A percentile compares a stretch with the other conserved stretches of the same genome.
Evolutionary conservation across 23 tunicate genomes (phyloP).

Genomic region (Styela clava): DNA sequence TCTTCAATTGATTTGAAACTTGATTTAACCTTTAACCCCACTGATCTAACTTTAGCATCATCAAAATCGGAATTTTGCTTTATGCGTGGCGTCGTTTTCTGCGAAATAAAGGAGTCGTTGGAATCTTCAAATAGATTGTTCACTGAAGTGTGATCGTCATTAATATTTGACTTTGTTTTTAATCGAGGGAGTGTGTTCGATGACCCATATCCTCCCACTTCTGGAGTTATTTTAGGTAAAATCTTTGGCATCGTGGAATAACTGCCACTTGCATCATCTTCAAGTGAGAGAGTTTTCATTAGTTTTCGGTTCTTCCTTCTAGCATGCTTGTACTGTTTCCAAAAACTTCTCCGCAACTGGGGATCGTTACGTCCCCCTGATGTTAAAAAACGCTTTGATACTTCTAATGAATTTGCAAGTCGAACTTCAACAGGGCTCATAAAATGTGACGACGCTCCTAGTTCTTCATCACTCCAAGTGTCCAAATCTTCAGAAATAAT

Average conservation of each 20-base stretch:
- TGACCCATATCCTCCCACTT: not conserved
- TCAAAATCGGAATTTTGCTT: not conserved
- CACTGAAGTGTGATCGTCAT: not conserved
- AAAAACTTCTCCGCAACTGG: slow-evolving; percentile 7
- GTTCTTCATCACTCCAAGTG: not conserved
- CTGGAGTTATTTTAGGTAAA: not conserved
- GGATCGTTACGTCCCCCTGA: slow-evolving; percentile 23
- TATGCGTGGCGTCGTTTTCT: not conserved
- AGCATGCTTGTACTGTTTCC: not conserved
- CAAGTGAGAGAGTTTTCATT: not conserved
- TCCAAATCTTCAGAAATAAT: not conserved
- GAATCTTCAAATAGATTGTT: no score
- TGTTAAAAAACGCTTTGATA: not conserved
- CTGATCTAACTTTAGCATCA: not conserved
- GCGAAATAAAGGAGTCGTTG: not conserved
- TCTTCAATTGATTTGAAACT: not conserved
- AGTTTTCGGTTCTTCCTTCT: slow-evolving; percentile 2
- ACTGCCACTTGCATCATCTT: not conserved
- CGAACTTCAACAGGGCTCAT: slow-evolving; percentile 13
- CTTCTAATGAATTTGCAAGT: not conserved
- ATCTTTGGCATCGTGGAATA: not conserved
- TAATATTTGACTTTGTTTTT: not conserved
- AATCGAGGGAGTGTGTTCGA: not conserved
- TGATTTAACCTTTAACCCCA: slow-evolving; percentile 14
- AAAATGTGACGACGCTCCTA: not conserved